Base-by-base conservation (phyloP, 1,140 invertebrate genomes). In the Wiebesia pumilae region DNA sequence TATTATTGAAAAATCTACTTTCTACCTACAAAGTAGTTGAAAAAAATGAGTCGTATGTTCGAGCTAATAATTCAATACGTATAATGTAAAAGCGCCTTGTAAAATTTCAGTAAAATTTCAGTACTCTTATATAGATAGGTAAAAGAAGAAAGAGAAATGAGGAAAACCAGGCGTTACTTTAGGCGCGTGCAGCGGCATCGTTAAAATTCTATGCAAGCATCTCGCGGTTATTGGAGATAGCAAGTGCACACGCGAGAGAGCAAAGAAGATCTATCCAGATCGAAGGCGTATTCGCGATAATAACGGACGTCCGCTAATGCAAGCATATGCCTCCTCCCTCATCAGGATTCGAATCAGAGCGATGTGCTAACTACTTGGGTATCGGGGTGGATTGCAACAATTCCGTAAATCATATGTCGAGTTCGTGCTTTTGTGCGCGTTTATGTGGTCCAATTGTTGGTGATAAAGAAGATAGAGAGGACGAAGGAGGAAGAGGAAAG, bases 121-220 rank as follows among this genome's bases (percentile, higher is more conserved):
- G 58, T 27, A 62, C 27, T 62, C 58, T 62, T 27, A 27, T 27
- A 27, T 62, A 21, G 16, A 12, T 21, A 54, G 33, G 3, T 19
- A 24, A 62, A 14, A 62, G 30, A 30, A 35, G 33, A 21, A 38
- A 73, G 33, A 16, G 6, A 38, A 30, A 16, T 33, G n/a, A 7
- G 30, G 3, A 33, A 38, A 43, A 27, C 12, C 0, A 43, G 38
- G 38, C 30, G 71, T 43, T 62, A 54, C 51, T 54, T 54, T 54
- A 21, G 16, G 19, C 30, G 81, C n/a, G 43, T 30, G 40, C 40
- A 27, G 38, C 38, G 62, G 73, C 83, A 73, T 65, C 73, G 47
- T 84, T 84, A 84, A 84, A 84, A 78, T 84, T 84, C 83, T 77
- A 86, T 89, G 87, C 87, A 87, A 88, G 90, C 89, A 89, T 89